Percentiles rank a stretch among this genome's conserved stretches.
These are phyloP conservation scores for Myripristis murdjan DNA, from an alignment of 2,797 vertebrate species.

Conservation along the genomic window DNA sequence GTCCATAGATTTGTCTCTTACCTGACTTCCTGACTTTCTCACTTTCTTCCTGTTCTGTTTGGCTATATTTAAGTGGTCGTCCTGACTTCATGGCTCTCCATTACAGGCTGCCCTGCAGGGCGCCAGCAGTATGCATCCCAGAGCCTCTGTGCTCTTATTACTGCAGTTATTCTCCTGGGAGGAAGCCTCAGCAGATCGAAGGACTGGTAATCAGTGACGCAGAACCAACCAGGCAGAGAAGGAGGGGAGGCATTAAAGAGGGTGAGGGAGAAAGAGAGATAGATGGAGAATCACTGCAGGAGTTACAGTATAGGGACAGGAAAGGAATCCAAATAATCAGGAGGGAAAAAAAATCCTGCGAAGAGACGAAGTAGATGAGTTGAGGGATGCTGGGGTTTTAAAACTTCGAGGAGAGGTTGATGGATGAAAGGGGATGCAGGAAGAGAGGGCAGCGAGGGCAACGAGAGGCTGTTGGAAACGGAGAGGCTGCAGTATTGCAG, in stretches of 20 bases:
- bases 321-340: constrained; percentile 78
- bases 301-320: constrained; percentile 56
- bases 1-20: neutral
- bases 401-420: constrained; percentile 68
- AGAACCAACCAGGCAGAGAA: constrained; percentile 51
- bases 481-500: constrained; percentile 31
- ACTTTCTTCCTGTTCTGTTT: constrained; percentile 30
- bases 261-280: constrained; percentile 31
- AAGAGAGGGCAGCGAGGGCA: constrained; percentile 47
- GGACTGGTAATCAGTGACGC: constrained; percentile 66
- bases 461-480: constrained; percentile 23
- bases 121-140: constrained; percentile 39
- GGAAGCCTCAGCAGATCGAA: constrained; percentile 66
- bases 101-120: constrained; percentile 57
- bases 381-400: constrained; percentile 76
- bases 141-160: constrained; percentile 70
- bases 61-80: constrained; percentile 35
- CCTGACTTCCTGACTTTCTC: neutral
- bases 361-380: constrained; percentile 73
- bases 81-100: constrained; percentile 36
- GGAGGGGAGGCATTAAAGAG: constrained; percentile 20
- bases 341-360: constrained; percentile 56
- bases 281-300: constrained; percentile 49
- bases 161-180: constrained; percentile 68
- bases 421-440: constrained; percentile 67